Base-by-base conservation (phyloP, 2,113 vertebrate genomes). In the Pterocles orientalis region DNA sequence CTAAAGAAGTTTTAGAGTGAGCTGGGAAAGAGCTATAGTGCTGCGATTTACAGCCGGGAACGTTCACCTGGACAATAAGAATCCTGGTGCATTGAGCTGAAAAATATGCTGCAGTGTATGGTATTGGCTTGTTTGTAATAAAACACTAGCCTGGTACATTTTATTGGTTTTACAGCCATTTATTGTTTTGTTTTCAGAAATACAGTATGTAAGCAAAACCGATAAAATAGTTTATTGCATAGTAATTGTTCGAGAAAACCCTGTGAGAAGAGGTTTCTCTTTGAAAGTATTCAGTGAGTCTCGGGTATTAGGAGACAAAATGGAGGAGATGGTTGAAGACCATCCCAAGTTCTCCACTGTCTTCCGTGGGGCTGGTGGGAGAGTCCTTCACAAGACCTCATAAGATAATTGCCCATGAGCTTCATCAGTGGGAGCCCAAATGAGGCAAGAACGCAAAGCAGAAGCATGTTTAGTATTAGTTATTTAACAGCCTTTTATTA, bases 81-180 rank as follows among this genome's bases (percentile, higher is more conserved):
- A 94, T 93, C 89, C 82, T 87, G 91, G 96, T 94, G 96, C 93
- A 96, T 53, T 96, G 92, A 95, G 82, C 95, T 97, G 97, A 95
- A 97, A 97, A 97, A 97, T 96, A 97, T 82, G 91, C 95, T 97
- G 94, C 96, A 93, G 84, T 97, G 72, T 84, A 94, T 79, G 86
- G 90, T 93, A 94, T 93, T 94, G 96, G 95, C 93, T 97, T 97
- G 92, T 94, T 95, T 96, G 86, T 89, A 86, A 94, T 95, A 96
- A 97, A 97, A 92, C 95, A 95, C 83, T 24, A 70, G 88, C 73
- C 89, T 77, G 14, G 91, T 92, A 79, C 62, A 62, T 97, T 97
- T 97, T 96, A 97, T 94, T 97, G 93, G 80, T n/a, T 97, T 96
- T 94, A 92, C 58, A 88, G 79, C 94, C 86, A 94, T 96, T 97